These are phyloP conservation scores for Tamandua tetradactyla DNA, from an alignment of 2,797 vertebrate species.

Conservation along the genomic window DNA sequence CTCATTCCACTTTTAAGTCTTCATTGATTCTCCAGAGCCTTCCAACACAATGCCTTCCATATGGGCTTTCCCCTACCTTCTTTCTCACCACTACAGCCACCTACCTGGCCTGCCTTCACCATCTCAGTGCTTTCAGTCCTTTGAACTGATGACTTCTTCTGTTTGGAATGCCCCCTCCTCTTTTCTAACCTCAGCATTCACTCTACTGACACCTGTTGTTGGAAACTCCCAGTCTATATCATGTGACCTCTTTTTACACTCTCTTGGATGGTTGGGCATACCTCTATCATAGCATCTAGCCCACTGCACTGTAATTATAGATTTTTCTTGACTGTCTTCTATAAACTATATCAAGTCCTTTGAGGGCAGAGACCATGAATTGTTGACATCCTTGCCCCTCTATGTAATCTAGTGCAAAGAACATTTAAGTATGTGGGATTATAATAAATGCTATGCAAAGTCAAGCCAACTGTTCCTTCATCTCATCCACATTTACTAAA, in stretches of 20 bases:
- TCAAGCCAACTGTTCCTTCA: neutral
- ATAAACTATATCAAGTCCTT: neutral
- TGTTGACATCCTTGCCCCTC: neutral
- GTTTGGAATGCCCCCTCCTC: neutral
- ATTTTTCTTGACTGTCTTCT: neutral
- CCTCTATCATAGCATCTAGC: too few relatives aligned
- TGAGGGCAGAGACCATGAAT: neutral
- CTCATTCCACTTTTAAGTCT: neutral
- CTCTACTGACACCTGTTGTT: neutral
- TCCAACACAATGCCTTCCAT: neutral
- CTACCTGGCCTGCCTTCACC: neutral
- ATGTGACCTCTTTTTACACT: too few relatives aligned
- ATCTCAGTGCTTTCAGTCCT: neutral
- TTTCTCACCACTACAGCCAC: neutral
- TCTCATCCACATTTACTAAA: neutral
- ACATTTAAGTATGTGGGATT: neutral
- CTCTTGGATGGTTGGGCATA: neutral
- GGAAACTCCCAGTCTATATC: neutral
- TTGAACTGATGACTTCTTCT: neutral
- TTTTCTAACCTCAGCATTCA: neutral
- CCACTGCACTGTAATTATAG: neutral
- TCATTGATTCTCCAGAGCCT: neutral
- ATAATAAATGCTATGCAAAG: neutral
- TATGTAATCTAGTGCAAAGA: neutral
- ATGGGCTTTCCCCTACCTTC: rapidly evolving